Conservation (phyloP, 1,140 invertebrate species). For the Bombus pascuorum region DNA sequence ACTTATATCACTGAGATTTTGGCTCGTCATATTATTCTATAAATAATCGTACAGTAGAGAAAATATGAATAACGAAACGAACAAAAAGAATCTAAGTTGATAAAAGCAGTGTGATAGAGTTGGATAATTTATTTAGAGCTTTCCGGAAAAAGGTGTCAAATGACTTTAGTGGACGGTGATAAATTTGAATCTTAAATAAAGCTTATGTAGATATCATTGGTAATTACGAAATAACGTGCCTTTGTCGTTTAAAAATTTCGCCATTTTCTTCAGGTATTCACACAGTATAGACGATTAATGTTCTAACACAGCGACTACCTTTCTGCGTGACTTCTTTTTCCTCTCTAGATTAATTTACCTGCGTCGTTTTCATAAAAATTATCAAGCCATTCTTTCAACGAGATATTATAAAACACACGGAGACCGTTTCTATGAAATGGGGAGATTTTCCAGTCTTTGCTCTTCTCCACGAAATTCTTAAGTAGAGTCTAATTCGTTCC, state of each 20-base stretch:
- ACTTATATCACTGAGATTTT: background rate
- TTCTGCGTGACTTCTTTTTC: background rate
- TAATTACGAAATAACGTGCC: background rate
- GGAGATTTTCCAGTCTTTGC: background rate
- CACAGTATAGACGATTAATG: conserved; percentile 5
- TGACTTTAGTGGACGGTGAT: background rate
- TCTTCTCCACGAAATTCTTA: no score
- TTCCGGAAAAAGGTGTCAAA: background rate
- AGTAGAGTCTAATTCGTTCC: no score
- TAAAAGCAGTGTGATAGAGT: background rate
- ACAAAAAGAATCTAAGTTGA: background rate
- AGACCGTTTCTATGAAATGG: background rate
- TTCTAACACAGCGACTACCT: background rate
- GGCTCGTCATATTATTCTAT: background rate
- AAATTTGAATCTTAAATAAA: background rate
- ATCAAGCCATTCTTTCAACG: background rate
- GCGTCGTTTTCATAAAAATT: background rate
- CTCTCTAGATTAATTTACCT: background rate
- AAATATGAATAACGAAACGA: background rate
- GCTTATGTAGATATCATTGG: background rate
- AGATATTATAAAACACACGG: background rate
- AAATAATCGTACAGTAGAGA: background rate
- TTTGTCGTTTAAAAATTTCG: conserved; percentile 3
- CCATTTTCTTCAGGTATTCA: background rate
- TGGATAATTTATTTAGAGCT: background rate